A percentile compares a stretch with the other conserved stretches of the same genome.
These are phyloP conservation scores for Drosophila nigrodunni DNA, from an alignment of 1,140 invertebrate genomes.

Conservation along the genomic window DNA sequence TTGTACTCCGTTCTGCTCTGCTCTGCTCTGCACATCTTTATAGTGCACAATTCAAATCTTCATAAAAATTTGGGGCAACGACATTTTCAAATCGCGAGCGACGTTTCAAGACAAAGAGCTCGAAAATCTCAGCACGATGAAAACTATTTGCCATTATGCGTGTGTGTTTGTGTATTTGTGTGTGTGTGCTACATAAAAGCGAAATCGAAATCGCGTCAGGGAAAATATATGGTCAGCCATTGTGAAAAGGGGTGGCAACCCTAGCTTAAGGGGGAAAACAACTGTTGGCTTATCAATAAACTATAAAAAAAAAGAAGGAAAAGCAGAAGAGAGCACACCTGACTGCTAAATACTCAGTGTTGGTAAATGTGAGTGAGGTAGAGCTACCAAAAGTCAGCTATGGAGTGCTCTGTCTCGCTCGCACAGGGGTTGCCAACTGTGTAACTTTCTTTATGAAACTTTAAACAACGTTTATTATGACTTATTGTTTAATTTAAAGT, in stretches of 20 bases:
- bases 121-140: slow-evolving; percentile 31
- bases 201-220: slow-evolving; percentile 58
- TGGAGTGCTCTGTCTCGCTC: too few species aligned
- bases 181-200: slow-evolving; percentile 44
- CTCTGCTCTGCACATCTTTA: slow-evolving; percentile 46
- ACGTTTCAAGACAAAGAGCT: slow-evolving; percentile 56
- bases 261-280: slow-evolving; percentile 42
- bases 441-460: too few species aligned
- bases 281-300: slow-evolving; percentile 79
- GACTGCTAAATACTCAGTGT: too few species aligned
- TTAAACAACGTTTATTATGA: too few species aligned
- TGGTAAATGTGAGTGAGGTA: too few species aligned
- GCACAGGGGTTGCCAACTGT: too few species aligned
- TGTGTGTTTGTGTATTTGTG: neutral
- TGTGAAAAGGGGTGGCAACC: slow-evolving; percentile 56
- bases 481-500: too few species aligned
- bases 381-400: too few species aligned
- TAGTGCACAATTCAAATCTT: slow-evolving; percentile 61
- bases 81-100: slow-evolving; percentile 61
- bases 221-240: slow-evolving; percentile 49
- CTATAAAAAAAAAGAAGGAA: slow-evolving; percentile 63
- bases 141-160: slow-evolving; percentile 45
- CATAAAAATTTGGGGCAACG: slow-evolving; percentile 80
- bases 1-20: too few species aligned
- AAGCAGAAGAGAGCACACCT: neutral